These are phyloP conservation scores for Drosophila busckii DNA, from an alignment of 1,140 invertebrate species.

Conservation along the genomic window DNA sequence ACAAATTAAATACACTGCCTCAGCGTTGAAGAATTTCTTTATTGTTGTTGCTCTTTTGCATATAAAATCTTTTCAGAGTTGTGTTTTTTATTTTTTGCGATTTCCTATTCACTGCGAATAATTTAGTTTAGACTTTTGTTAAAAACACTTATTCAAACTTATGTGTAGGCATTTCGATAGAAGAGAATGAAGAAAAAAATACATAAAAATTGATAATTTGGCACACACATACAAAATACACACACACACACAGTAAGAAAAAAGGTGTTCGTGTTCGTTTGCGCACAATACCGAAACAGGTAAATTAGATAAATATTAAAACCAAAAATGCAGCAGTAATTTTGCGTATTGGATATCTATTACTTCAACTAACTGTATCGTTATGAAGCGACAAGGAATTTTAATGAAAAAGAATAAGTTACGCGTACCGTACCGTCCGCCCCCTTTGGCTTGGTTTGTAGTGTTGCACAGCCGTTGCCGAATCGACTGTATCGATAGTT, in stretches of 20 bases:
- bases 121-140: conserved; percentile 26
- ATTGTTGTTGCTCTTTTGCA: conserved; percentile 38
- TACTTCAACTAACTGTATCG: no score
- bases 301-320: no score
- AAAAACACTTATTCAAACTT: conserved; percentile 17
- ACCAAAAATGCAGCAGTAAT: no score
- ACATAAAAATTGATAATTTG: conserved; percentile 1
- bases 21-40: conserved; percentile 33
- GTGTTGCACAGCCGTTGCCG: conserved; percentile 33
- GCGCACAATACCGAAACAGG: no score
- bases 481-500: conserved; percentile 17
- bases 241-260: conserved; percentile 1
- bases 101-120: conserved; percentile 19
- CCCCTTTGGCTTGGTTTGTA: conserved; percentile 40
- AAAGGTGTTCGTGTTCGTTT: conserved; percentile 4
- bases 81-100: conserved; percentile 13
- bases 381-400: conserved; percentile 17
- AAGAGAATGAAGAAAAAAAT: neutral
- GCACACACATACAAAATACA: conserved; percentile 1
- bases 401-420: conserved; percentile 32
- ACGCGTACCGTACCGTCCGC: conserved; percentile 41
- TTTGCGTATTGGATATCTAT: no score
- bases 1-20: neutral
- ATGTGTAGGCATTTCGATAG: neutral
- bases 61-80: no score